phyloP scores from a whole-genome alignment of 1,140 invertebrate species.

The Vanessa tameamea region DNA sequence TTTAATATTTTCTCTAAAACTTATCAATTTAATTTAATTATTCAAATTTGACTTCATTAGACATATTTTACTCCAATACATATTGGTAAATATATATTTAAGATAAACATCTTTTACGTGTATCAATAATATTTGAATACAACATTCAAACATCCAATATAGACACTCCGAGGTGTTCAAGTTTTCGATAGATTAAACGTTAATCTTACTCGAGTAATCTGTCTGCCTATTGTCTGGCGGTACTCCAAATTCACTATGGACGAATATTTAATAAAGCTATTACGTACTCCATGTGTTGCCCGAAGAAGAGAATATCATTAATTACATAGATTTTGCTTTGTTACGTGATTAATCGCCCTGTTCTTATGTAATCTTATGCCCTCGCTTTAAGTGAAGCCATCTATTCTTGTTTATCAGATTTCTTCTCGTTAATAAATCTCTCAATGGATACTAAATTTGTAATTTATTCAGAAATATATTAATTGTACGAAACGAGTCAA shows the following conservation, averaged over 20 bases:
- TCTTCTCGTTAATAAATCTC: conserved; percentile 37
- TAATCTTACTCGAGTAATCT: conserved; percentile 41
- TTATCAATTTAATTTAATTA: no score
- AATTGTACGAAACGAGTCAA: neutral
- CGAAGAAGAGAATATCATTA: conserved; percentile 33
- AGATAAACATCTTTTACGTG: no score
- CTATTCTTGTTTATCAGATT: conserved; percentile 38
- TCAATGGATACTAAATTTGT: conserved; percentile 22
- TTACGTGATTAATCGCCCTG: conserved; percentile 33
- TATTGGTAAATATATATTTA: no score
- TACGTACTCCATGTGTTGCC: conserved; percentile 38
- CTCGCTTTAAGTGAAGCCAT: conserved; percentile 33
- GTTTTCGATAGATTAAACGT: conserved; percentile 39
- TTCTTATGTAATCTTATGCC: conserved; percentile 33
- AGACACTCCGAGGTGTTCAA: conserved; percentile 22
- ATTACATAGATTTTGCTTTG: conserved; percentile 42
- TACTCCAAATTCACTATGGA: conserved; percentile 41
- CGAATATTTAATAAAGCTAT: conserved; percentile 44
- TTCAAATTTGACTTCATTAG: no score
- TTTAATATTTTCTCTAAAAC: no score
- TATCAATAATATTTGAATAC: no score
- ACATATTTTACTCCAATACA: no score
- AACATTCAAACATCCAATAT: no score
- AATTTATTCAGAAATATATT: conserved; percentile 16
- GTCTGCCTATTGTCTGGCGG: conserved; percentile 46